Conservation (phyloP, 2,797 vertebrate genomes). For the Leptodactylus fallax region DNA sequence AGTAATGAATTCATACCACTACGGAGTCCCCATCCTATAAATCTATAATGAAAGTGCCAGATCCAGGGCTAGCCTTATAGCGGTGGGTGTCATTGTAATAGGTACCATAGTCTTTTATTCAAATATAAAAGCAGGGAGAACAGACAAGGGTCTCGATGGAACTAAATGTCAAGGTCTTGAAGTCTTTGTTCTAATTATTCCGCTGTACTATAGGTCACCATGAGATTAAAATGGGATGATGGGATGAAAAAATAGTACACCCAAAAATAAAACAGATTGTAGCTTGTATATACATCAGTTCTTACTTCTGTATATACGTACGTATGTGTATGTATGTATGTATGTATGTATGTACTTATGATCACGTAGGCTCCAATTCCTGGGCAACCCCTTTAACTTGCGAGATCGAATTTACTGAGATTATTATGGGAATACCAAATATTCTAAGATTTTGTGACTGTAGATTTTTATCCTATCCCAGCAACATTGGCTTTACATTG, state of each 20-base stretch:
- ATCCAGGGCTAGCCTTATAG: not conserved
- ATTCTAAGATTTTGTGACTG: too few relatives aligned
- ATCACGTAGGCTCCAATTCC: too few relatives aligned
- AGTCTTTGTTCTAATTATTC: constrained; percentile 13
- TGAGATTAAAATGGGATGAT: not conserved
- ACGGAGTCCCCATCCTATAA: constrained; percentile 14
- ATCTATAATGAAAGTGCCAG: constrained; percentile 33
- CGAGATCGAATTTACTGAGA: too few relatives aligned
- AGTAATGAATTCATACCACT: constrained; percentile 30
- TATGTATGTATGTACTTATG: too few relatives aligned
- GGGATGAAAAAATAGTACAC: too few relatives aligned
- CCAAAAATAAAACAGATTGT: not conserved
- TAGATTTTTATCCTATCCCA: too few relatives aligned
- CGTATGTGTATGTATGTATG: too few relatives aligned
- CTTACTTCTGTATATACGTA: too few relatives aligned
- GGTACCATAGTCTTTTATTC: not conserved
- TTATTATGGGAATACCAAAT: too few relatives aligned
- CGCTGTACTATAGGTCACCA: not conserved
- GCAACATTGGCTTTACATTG: too few relatives aligned
- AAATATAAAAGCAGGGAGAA: not conserved
- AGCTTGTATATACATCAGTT: not conserved
- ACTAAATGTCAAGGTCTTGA: constrained; percentile 6
- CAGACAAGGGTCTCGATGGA: not conserved
- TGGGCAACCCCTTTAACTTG: too few relatives aligned
- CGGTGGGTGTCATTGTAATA: constrained; percentile 12